Evolutionary conservation across 2,888 invertebrate genomes (phyloP).

Genomic region (Hydraecia micacea): DNA sequence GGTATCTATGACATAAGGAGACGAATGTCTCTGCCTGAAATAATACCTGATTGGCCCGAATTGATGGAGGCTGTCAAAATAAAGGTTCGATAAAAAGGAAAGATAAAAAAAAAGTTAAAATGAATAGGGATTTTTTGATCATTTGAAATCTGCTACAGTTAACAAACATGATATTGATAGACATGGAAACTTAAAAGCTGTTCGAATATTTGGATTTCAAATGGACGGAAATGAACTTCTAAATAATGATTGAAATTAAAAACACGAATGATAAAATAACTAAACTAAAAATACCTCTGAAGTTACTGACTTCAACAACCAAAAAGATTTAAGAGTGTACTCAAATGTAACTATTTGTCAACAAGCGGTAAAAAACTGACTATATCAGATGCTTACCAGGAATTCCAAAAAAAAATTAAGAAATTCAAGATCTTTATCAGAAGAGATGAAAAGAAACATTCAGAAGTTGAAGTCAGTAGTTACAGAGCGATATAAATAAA

Average conservation of each 20-base stretch:
- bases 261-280: constrained; percentile 81
- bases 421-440: neutral
- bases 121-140: constrained; percentile 70
- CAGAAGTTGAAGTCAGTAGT: constrained; percentile 67
- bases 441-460: neutral
- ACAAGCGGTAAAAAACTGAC: constrained; percentile 25
- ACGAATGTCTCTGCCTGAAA: constrained; percentile 92
- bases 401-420: neutral
- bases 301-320: constrained; percentile 73
- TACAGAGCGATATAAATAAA: constrained; percentile 83
- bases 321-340: neutral
- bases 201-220: constrained; percentile 64
- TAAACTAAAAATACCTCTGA: constrained; percentile 78
- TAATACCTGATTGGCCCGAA: constrained; percentile 95
- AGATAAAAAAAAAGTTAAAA: constrained; percentile 79
- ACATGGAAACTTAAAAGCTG: neutral
- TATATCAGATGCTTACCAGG: neutral
- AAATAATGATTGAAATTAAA: constrained; percentile 84
- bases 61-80: constrained; percentile 92
- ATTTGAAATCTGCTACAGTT: constrained; percentile 71
- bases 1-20: constrained; percentile 92
- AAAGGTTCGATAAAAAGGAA: constrained; percentile 92
- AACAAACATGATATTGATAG: neutral
- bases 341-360: constrained; percentile 45
- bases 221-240: constrained; percentile 78